A percentile compares a stretch with the other conserved stretches of the same genome.
These are phyloP conservation scores for Mastigias papua DNA, from an alignment of 30 jellyfish, hydroid and myxozoan species.

Conservation along the genomic window DNA sequence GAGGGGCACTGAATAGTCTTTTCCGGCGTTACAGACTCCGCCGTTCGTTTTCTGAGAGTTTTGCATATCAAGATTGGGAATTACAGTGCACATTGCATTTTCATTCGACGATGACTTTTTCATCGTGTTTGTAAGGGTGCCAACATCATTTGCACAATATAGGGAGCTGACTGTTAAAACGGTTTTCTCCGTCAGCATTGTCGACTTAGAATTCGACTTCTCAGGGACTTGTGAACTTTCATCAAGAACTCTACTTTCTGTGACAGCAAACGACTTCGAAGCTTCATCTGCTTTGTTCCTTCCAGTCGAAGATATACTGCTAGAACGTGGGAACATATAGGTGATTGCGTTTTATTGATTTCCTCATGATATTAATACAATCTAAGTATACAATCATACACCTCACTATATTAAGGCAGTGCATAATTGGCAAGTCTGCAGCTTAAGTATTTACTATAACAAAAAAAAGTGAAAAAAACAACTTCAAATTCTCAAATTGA, in stretches of 20 bases:
- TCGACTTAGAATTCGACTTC: background rate
- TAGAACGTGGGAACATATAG: background rate
- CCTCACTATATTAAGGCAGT: too few relatives aligned
- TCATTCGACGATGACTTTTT: background rate
- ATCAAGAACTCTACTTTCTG: constrained; percentile 1
- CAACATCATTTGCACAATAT: background rate
- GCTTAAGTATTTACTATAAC: too few relatives aligned
- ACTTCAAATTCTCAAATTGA: too few relatives aligned
- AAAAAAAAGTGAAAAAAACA: too few relatives aligned
- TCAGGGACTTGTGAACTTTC: background rate
- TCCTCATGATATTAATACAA: too few relatives aligned
- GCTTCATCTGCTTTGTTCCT: background rate
- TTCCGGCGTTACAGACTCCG: background rate
- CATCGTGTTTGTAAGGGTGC: background rate
- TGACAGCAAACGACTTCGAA: background rate
- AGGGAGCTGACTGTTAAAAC: background rate
- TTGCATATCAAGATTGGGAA: background rate
- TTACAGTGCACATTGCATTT: background rate
- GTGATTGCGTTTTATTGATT: too few relatives aligned
- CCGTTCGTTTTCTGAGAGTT: background rate
- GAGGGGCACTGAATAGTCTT: too few relatives aligned
- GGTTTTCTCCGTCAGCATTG: background rate
- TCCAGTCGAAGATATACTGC: background rate
- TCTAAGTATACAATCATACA: too few relatives aligned
- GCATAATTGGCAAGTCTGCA: too few relatives aligned